A percentile compares a stretch with the other conserved stretches of the same genome.
These are phyloP conservation scores for Tyto alba DNA, from an alignment of 2,113 vertebrate genomes.

Conservation along the genomic window DNA sequence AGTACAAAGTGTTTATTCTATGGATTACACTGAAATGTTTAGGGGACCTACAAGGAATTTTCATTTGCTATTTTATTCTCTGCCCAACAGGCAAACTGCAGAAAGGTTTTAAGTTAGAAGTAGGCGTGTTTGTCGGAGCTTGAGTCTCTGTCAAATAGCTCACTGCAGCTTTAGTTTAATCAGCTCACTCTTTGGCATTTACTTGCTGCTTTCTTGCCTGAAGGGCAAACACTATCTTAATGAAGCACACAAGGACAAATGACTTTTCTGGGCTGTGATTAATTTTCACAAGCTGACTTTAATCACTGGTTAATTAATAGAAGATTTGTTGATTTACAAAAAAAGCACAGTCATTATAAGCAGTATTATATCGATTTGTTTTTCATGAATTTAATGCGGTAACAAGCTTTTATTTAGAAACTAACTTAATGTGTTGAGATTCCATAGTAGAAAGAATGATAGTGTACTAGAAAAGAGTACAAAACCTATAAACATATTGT, in stretches of 20 bases:
- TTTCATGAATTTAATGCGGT: slow-evolving; percentile 50
- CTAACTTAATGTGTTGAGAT: neutral
- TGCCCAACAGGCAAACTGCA: neutral
- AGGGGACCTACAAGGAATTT: neutral
- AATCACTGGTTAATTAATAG: slow-evolving; percentile 91
- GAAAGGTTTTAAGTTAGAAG: neutral
- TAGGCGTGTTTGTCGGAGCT: neutral
- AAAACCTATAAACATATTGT: neutral
- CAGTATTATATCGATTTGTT: slow-evolving; percentile 75
- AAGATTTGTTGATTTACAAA: slow-evolving; percentile 81
- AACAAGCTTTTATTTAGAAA: slow-evolving; percentile 55
- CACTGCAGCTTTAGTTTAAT: slow-evolving; percentile 43
- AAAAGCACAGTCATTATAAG: slow-evolving; percentile 77
- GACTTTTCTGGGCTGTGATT: slow-evolving; percentile 79
- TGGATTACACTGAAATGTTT: neutral
- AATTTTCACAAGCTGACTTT: slow-evolving; percentile 84
- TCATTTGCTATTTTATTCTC: neutral
- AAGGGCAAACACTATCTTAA: slow-evolving; percentile 72
- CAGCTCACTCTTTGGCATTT: slow-evolving; percentile 65
- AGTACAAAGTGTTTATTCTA: neutral
- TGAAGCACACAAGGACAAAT: slow-evolving; percentile 78
- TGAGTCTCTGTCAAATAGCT: slow-evolving; percentile 14
- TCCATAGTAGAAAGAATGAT: neutral
- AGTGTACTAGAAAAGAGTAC: neutral
- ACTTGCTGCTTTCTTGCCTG: slow-evolving; percentile 63